A percentile compares a stretch with the other conserved stretches of the same genome.
phyloP scores from a whole-genome alignment of 2,113 vertebrate species.

The Ictalurus punctatus region DNA sequence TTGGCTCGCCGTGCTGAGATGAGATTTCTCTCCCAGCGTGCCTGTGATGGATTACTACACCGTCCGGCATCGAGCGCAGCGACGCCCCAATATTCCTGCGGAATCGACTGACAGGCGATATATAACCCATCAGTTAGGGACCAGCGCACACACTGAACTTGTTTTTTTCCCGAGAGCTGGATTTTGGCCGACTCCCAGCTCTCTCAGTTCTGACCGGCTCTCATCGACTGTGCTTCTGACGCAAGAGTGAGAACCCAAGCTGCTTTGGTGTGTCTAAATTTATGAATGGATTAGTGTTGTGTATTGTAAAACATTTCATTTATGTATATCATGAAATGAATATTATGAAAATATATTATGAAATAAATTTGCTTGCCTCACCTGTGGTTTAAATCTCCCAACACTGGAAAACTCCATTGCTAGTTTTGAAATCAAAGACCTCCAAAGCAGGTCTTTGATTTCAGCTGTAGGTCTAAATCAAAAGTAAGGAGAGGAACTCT shows the following conservation, averaged over 20 bases:
- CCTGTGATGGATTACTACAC: slow-evolving; percentile 75
- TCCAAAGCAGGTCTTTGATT: not conserved
- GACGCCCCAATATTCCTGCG: slow-evolving; percentile 74
- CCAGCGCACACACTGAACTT: slow-evolving; percentile 65
- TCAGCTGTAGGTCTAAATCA: not conserved
- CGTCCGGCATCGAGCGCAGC: slow-evolving; percentile 73
- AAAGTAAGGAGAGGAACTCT: not conserved
- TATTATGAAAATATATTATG: not conserved
- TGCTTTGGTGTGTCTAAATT: not conserved
- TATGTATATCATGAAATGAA: not conserved
- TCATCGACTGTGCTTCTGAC: not conserved
- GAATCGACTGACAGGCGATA: slow-evolving; percentile 77
- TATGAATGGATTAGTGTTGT: not conserved
- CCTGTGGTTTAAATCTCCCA: not conserved
- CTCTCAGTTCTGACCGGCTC: not conserved
- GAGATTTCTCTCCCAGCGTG: slow-evolving; percentile 66
- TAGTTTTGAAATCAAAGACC: no score
- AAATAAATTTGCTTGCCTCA: not conserved
- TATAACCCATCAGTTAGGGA: slow-evolving; percentile 76
- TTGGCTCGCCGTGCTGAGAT: slow-evolving; percentile 70
- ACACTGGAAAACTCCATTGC: not conserved
- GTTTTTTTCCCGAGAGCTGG: slow-evolving; percentile 38
- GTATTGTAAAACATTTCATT: not conserved
- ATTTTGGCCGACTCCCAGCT: slow-evolving; percentile 21
- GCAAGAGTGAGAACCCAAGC: not conserved